Base-by-base conservation (phyloP, 1,140 invertebrate species). In the Drosophila tropicalis region DNA sequence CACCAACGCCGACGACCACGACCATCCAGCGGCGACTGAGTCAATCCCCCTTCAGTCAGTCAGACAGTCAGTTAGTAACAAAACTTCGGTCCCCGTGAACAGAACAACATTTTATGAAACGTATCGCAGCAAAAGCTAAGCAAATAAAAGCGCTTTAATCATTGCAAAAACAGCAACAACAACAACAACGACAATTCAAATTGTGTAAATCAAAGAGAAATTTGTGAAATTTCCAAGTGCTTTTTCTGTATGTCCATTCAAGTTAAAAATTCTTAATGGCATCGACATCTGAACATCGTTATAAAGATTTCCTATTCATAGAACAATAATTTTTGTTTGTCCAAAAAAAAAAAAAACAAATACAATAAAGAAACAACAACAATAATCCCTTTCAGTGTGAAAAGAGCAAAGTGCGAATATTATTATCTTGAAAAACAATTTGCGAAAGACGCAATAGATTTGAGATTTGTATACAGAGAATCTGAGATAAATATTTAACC, bases 231-330 rank as follows among this genome's bases (percentile, higher is more conserved):
- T 51, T 22, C 19, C 44, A n/a, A n/a, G 6, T 29, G 12, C 3
- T 51, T 47, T 58, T 64, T 61, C 29, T 29, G 47, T 62, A 47
- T 72, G 54, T 40, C 51, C 57, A 51, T 55, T 13, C 51, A 40
- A 51, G 58, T 13, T 39, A 47, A 54, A 39, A 29, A 71, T 60
- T 80, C 84, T 87, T 90, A 89, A 91, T 91, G 90, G 90, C 90
- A 91, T 85, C 90, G 55, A 70, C 7, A 60, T 72, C 84, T 81
- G 81, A 80, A 90, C 72, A 67, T 56, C 69, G 72, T 47, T 90
- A 79, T 61, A 91, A 87, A 73, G 90, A 91, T 76, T 78, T 90
- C 70, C 70, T 91, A 71, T 91, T 90, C 74, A 87, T 90, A 91
- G 60, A 71, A 75, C 73, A 84, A 55, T 91, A 89, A 89, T 75